A percentile compares a stretch with the other conserved stretches of the same genome.
Conservation (phyloP, 2,888 invertebrate species). For the Lithophane leautieri region DNA sequence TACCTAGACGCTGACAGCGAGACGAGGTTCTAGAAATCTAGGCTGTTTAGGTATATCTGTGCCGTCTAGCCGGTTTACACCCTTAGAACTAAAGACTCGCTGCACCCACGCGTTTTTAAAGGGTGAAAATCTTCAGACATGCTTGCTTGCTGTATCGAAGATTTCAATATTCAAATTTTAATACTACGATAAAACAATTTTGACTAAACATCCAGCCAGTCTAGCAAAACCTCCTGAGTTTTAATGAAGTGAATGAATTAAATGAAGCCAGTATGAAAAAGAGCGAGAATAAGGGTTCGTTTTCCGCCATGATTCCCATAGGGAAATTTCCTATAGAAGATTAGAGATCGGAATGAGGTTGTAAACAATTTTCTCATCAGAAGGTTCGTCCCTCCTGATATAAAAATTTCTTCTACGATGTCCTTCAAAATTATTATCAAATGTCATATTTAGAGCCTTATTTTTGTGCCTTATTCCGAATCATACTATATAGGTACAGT, state of each 20-base stretch:
- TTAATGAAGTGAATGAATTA: neutral
- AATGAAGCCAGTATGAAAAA: neutral
- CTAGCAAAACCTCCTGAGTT: neutral
- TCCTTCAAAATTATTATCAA: neutral
- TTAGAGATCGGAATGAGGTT: conserved; percentile 2
- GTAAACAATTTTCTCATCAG: conserved; percentile 11
- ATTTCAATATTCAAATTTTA: conserved; percentile 1
- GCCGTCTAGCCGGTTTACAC: conserved; percentile 16
- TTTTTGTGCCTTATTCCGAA: neutral
- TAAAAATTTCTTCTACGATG: neutral
- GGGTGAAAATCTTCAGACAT: conserved; percentile 13
- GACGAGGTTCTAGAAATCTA: conserved; percentile 5
- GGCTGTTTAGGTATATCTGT: conserved; percentile 9
- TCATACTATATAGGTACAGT: too few species aligned
- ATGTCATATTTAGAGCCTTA: neutral
- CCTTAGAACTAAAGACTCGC: conserved; percentile 25
- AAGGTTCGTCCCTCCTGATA: neutral
- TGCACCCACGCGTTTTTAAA: conserved; percentile 23
- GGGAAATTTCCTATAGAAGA: neutral
- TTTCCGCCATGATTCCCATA: neutral
- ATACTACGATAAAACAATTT: neutral
- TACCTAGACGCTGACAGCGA: conserved; percentile 1
- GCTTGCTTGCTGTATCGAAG: conserved; percentile 2
- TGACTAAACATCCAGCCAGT: too few species aligned
- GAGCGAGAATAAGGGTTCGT: neutral